Percentiles rank a stretch among this genome's conserved stretches.
phyloP scores from a whole-genome alignment of 2,888 invertebrate genomes.

The Romanomermis culicivorax region DNA sequence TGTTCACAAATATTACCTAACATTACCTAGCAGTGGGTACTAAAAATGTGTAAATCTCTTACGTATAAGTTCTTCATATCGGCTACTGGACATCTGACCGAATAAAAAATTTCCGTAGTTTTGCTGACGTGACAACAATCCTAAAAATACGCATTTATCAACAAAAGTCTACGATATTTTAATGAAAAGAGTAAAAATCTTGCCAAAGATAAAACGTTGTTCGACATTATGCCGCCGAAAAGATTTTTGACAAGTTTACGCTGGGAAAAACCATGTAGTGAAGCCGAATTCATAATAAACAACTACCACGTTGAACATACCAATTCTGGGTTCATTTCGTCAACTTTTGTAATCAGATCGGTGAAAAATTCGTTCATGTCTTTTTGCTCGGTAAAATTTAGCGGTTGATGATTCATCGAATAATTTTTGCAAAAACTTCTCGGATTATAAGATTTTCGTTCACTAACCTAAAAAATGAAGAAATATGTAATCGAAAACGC shows the following conservation, averaged over 20 bases:
- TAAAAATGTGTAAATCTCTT: too few relatives aligned
- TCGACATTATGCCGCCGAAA: slow-evolving; percentile 78
- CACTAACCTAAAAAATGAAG: slow-evolving; percentile 47
- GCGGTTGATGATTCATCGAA: slow-evolving; percentile 84
- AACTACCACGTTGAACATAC: slow-evolving; percentile 9
- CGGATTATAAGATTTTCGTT: slow-evolving; percentile 82
- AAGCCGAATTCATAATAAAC: not conserved
- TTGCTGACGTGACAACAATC: slow-evolving; percentile 85
- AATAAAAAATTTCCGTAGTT: slow-evolving; percentile 84
- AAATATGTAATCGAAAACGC: not conserved
- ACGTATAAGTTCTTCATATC: slow-evolving; percentile 77
- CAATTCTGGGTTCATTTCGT: slow-evolving; percentile 76
- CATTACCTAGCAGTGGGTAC: too few relatives aligned
- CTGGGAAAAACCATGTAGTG: slow-evolving; percentile 19
- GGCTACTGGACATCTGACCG: slow-evolving; percentile 80
- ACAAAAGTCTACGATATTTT: too few relatives aligned
- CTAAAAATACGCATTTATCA: too few relatives aligned
- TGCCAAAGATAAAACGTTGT: slow-evolving; percentile 76
- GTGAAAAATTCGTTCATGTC: slow-evolving; percentile 97
- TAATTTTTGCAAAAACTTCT: slow-evolving; percentile 83
- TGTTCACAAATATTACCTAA: too few relatives aligned
- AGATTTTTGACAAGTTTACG: slow-evolving; percentile 68
- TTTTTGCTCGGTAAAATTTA: slow-evolving; percentile 87
- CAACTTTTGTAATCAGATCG: slow-evolving; percentile 76
- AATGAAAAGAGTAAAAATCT: slow-evolving; percentile 28